Percentiles rank a stretch among this genome's conserved stretches.
phyloP scores from a whole-genome alignment of 2,113 vertebrate species.

The Marmota monax region DNA sequence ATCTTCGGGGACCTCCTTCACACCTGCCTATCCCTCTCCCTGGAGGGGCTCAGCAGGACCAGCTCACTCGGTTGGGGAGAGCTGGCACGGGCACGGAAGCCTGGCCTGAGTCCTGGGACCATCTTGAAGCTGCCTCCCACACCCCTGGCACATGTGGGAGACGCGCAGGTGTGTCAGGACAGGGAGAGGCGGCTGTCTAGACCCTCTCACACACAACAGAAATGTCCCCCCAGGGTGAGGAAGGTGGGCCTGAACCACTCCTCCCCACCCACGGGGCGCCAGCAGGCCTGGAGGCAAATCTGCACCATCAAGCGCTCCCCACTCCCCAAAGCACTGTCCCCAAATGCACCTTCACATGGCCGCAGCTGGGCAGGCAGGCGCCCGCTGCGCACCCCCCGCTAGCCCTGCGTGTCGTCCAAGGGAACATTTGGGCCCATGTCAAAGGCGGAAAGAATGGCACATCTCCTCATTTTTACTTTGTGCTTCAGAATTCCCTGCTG shows the following conservation, averaged over 20 bases:
- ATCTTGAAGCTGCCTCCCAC: neutral
- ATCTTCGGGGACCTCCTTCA: neutral
- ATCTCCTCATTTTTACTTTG: neutral
- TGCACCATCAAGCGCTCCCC: no score
- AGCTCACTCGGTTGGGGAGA: no score
- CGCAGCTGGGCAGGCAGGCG: accelerated
- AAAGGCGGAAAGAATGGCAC: neutral
- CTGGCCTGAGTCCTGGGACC: neutral
- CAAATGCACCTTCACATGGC: no score
- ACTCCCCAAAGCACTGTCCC: neutral
- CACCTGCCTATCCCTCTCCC: no score
- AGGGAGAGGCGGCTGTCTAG: neutral
- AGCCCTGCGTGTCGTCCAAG: neutral
- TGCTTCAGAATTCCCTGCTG: neutral
- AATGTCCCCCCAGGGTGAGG: neutral
- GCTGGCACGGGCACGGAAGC: no score
- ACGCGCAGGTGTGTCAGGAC: accelerated
- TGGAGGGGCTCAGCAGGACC: no score
- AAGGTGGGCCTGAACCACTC: neutral
- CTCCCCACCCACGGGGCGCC: no score
- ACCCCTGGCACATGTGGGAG: no score
- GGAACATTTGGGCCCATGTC: neutral
- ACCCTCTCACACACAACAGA: neutral
- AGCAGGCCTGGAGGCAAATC: no score
- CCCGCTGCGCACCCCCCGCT: accelerated